These are phyloP conservation scores for Patella pellucida DNA, from an alignment of 2,888 invertebrate genomes.

Conservation along the genomic window DNA sequence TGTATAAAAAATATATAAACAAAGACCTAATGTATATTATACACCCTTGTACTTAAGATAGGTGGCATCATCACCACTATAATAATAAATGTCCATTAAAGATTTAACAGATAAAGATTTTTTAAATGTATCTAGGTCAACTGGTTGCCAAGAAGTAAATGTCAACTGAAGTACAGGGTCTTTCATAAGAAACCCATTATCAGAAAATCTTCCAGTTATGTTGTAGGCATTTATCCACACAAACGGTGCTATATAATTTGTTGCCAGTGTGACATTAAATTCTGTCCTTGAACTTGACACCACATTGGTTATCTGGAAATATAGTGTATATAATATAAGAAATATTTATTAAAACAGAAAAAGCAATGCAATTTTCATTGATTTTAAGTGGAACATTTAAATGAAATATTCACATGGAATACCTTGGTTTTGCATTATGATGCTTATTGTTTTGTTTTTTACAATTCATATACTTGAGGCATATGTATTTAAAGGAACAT, in stretches of 20 bases:
- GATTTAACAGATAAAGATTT: constrained; percentile 43
- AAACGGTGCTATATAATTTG: constrained; percentile 62
- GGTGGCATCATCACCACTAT: neutral
- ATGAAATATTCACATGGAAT: too few relatives aligned
- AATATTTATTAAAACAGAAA: too few relatives aligned
- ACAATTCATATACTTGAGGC: neutral
- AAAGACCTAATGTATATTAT: too few relatives aligned
- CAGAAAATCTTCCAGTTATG: constrained; percentile 78
- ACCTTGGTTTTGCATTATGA: too few relatives aligned
- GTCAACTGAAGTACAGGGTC: constrained; percentile 41
- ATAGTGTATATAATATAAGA: neutral
- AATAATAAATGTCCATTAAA: constrained; percentile 50
- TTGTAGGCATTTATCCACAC: constrained; percentile 67
- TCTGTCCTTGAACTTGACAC: constrained; percentile 27
- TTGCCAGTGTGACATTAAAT: constrained; percentile 49
- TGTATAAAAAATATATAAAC: too few relatives aligned
- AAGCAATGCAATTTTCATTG: too few relatives aligned
- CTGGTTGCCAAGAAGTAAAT: constrained; percentile 51
- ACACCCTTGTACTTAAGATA: neutral
- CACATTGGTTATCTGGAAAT: constrained; percentile 48
- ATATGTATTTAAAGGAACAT: neutral
- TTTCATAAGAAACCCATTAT: constrained; percentile 80
- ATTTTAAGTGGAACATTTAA: too few relatives aligned
- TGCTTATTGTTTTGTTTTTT: too few relatives aligned
- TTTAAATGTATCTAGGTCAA: constrained; percentile 33